Percentiles rank a stretch among this genome's conserved stretches.
phyloP scores from a whole-genome alignment of 2,888 invertebrate species.

The Azorinus chamasolen region DNA sequence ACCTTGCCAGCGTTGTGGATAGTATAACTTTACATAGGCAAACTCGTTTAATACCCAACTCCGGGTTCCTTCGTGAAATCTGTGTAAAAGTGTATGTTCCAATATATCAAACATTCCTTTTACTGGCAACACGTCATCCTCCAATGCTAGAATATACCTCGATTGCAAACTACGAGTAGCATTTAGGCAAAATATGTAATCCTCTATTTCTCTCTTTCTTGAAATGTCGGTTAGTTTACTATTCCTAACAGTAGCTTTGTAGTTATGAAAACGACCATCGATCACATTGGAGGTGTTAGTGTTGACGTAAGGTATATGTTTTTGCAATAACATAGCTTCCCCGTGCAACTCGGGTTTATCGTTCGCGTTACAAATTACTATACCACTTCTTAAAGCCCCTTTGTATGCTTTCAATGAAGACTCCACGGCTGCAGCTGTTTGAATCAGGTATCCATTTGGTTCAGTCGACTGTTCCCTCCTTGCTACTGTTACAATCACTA shows the following conservation, averaged over 20 bases:
- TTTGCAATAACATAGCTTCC: constrained; percentile 14
- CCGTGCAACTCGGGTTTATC: constrained; percentile 11
- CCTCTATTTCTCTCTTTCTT: constrained; percentile 13
- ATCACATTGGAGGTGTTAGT: constrained; percentile 1
- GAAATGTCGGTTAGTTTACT: constrained; percentile 1
- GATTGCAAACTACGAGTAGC: neutral
- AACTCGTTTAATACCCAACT: neutral
- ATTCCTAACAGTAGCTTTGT: neutral
- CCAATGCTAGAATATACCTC: constrained; percentile 8
- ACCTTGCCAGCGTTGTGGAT: constrained; percentile 22
- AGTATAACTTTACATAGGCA: constrained; percentile 18
- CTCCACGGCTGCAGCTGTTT: constrained; percentile 8
- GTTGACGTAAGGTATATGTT: neutral
- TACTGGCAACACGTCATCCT: constrained; percentile 22
- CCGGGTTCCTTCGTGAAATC: neutral
- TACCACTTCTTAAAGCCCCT: neutral
- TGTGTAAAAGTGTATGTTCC: constrained; percentile 2
- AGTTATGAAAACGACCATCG: neutral
- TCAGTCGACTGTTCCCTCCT: constrained; percentile 3
- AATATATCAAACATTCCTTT: neutral
- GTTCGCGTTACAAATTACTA: constrained; percentile 18
- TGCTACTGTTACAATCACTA: constrained; percentile 20
- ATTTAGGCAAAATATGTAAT: constrained; percentile 21
- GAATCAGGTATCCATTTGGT: constrained; percentile 12
- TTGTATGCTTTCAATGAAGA: neutral